Conservation (phyloP, 1,140 invertebrate species). For the Nymphalis io region DNA sequence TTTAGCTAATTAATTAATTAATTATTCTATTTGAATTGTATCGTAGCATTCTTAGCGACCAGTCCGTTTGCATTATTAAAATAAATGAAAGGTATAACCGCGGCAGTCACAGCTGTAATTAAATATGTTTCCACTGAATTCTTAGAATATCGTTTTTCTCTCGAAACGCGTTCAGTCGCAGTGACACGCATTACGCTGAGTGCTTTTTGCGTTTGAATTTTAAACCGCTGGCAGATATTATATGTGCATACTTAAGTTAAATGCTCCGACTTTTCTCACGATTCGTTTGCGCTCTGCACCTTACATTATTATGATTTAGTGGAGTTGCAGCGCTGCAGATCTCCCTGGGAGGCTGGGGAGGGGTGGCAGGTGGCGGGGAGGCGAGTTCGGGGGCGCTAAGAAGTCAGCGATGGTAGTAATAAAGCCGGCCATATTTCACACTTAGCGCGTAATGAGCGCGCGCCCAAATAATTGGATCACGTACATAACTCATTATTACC, state of each 20-base stretch:
- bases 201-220: slow-evolving; percentile 28
- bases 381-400: slow-evolving; percentile 30
- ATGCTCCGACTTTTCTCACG: slow-evolving; percentile 33
- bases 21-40: slow-evolving; percentile 8
- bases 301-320: slow-evolving; percentile 77
- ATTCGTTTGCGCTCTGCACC: slow-evolving; percentile 57
- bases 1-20: slow-evolving; percentile 18
- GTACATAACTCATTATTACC: slow-evolving; percentile 82
- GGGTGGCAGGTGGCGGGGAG: slow-evolving; percentile 27
- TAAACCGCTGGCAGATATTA: slow-evolving; percentile 5
- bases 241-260: slow-evolving; percentile 30
- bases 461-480: slow-evolving; percentile 82
- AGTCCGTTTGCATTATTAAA: slow-evolving; percentile 17
- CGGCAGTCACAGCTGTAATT: slow-evolving; percentile 19
- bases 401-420: slow-evolving; percentile 70
- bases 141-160: slow-evolving; percentile 30
- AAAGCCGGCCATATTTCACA: slow-evolving; percentile 80
- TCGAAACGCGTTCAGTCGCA: slow-evolving; percentile 22
- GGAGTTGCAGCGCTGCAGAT: slow-evolving; percentile 66
- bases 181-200: slow-evolving; percentile 16
- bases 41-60: neutral
- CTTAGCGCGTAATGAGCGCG: slow-evolving; percentile 81
- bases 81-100: slow-evolving; percentile 8
- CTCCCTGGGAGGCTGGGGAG: slow-evolving; percentile 30
- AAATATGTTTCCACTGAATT: slow-evolving; percentile 30